These are phyloP conservation scores for Exocentrus adspersus DNA, from an alignment of 2,888 invertebrate species.

Conservation along the genomic window DNA sequence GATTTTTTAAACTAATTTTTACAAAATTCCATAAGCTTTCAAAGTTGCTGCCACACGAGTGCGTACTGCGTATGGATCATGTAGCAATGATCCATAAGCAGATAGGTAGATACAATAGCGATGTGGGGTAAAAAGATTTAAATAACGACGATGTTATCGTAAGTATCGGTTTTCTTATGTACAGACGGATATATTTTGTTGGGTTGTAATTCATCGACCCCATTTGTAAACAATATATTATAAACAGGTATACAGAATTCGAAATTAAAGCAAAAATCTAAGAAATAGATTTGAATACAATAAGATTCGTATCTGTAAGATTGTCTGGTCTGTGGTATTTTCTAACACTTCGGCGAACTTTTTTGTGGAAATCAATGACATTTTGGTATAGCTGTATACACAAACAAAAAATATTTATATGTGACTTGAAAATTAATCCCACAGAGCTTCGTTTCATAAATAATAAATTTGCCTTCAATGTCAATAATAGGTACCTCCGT, in stretches of 20 bases:
- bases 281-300: conserved; percentile 52
- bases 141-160: conserved; percentile 8
- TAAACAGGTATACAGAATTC: conserved; percentile 26
- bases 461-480: no score
- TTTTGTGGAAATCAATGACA: conserved; percentile 7
- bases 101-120: no score
- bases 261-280: conserved; percentile 43
- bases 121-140: not conserved
- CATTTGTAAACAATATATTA: conserved; percentile 37
- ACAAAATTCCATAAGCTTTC: no score
- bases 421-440: conserved; percentile 11
- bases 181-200: conserved; percentile 5
- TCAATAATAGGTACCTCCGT: no score
- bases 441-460: not conserved
- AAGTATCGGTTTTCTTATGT: conserved; percentile 4
- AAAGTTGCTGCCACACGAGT: no score
- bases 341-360: conserved; percentile 18
- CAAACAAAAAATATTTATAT: conserved; percentile 11
- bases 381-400: conserved; percentile 7
- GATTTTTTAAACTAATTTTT: no score
- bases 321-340: conserved; percentile 16
- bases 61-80: no score
- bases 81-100: no score
- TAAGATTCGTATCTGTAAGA: conserved; percentile 47
- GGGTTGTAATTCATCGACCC: conserved; percentile 1